These are phyloP conservation scores for Zaprionus kolodkinae DNA, from an alignment of 1,140 invertebrate genomes.

Conservation along the genomic window DNA sequence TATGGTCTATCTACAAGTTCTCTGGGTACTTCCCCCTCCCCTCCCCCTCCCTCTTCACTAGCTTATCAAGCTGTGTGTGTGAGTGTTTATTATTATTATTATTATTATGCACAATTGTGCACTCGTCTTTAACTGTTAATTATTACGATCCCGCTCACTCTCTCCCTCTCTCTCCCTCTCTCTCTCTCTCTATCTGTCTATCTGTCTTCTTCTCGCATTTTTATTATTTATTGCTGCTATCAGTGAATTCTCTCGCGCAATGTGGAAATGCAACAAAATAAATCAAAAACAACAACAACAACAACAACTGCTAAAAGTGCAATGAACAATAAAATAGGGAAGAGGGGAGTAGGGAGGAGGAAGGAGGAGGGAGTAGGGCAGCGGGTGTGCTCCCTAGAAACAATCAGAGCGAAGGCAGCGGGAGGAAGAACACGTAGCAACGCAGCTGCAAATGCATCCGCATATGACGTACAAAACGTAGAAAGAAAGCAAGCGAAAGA, in stretches of 20 bases:
- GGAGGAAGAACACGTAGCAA: conserved; percentile 22
- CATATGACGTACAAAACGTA: conserved; percentile 38
- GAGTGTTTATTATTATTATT: conserved; percentile 26
- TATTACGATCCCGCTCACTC: conserved; percentile 21
- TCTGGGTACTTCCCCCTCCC: not conserved
- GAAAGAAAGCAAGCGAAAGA: conserved; percentile 11
- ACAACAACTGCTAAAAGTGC: conserved; percentile 40
- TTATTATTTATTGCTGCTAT: conserved; percentile 42
- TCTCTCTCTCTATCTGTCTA: not conserved
- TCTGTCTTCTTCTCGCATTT: conserved; percentile 1
- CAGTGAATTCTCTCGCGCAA: conserved; percentile 28
- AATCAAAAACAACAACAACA: conserved; percentile 23
- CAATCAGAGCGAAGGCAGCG: conserved; percentile 1
- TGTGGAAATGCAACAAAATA: conserved; percentile 46
- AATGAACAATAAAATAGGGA: conserved; percentile 26
- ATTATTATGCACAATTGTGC: conserved; percentile 41
- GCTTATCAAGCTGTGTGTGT: conserved; percentile 4
- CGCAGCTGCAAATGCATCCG: conserved; percentile 39
- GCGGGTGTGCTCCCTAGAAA: conserved; percentile 20
- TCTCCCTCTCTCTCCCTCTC: not conserved
- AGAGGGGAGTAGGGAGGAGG: not conserved
- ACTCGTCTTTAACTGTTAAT: conserved; percentile 41
- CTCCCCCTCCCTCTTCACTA: not conserved
- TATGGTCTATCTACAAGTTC: conserved; percentile 5
- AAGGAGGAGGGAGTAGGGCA: not conserved